Evolutionary conservation across 2,797 vertebrate species (phyloP).

Genomic region (Sebastes oblongus): DNA sequence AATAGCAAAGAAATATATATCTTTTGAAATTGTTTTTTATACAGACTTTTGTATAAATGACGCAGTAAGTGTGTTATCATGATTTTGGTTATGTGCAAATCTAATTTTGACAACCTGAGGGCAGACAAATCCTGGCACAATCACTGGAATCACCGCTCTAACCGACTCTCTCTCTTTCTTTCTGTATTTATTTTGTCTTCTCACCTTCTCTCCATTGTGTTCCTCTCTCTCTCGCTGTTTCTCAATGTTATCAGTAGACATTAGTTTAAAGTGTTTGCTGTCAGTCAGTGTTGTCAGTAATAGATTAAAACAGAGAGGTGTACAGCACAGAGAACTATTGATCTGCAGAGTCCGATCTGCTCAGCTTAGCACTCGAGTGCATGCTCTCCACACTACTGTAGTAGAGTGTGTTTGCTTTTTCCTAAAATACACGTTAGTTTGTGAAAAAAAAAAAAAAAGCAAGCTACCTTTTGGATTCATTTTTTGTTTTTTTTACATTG

Average conservation of each 20-base stretch:
- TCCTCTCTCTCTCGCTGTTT: no score
- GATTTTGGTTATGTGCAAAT: no score
- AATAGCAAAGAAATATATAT: no score
- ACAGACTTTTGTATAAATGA: no score
- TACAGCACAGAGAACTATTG: slow-evolving; percentile 41
- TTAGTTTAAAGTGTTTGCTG: slow-evolving; percentile 50
- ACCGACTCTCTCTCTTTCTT: not conserved
- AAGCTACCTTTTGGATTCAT: not conserved
- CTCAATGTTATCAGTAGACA: slow-evolving; percentile 36
- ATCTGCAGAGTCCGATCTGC: slow-evolving; percentile 38
- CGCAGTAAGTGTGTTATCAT: no score
- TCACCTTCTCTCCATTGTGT: not conserved
- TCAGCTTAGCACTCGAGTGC: slow-evolving; percentile 13
- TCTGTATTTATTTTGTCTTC: slow-evolving; percentile 4
- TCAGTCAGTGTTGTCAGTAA: slow-evolving; percentile 40
- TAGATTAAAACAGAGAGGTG: slow-evolving; percentile 60
- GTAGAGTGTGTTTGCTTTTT: not conserved
- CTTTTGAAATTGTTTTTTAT: no score
- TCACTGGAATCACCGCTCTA: no score
- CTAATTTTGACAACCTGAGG: no score
- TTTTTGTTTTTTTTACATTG: not conserved
- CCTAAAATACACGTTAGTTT: not conserved
- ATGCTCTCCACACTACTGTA: not conserved
- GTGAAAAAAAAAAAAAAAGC: not conserved
- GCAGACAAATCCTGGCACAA: no score